phyloP scores from a whole-genome alignment of 2,113 vertebrate genomes.

The Microcebus jonahi region DNA sequence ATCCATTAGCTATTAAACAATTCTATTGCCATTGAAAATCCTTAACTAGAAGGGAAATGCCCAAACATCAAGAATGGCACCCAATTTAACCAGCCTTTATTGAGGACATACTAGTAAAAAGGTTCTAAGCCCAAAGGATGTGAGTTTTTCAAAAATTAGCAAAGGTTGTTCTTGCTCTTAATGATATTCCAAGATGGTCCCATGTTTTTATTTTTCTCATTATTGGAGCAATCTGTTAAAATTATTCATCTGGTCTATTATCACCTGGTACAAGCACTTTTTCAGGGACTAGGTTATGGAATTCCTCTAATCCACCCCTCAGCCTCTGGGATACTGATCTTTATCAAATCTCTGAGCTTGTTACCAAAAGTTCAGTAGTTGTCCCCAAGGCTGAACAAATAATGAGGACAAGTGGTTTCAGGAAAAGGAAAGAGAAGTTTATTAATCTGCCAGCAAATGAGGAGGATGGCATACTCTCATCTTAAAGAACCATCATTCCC shows the following conservation, averaged over 20 bases:
- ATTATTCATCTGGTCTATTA: background rate
- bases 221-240: background rate
- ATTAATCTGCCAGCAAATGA: too few species aligned
- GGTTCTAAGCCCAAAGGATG: background rate
- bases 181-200: background rate
- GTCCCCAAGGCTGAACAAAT: too few species aligned
- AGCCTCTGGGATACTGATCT: background rate
- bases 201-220: background rate
- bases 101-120: background rate
- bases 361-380: too few species aligned
- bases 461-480: too few species aligned
- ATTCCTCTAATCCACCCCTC: background rate
- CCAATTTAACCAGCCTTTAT: background rate
- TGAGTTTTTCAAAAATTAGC: slow-evolving; percentile 7
- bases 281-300: background rate
- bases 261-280: background rate
- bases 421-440: too few species aligned
- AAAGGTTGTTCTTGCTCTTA: background rate
- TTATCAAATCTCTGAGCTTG: background rate
- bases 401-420: too few species aligned
- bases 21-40: background rate
- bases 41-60: background rate
- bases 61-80: background rate
- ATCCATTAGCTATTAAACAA: background rate
- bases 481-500: too few species aligned